Conservation (phyloP, 2,888 invertebrate genomes). For the Achlya flavicornis region DNA sequence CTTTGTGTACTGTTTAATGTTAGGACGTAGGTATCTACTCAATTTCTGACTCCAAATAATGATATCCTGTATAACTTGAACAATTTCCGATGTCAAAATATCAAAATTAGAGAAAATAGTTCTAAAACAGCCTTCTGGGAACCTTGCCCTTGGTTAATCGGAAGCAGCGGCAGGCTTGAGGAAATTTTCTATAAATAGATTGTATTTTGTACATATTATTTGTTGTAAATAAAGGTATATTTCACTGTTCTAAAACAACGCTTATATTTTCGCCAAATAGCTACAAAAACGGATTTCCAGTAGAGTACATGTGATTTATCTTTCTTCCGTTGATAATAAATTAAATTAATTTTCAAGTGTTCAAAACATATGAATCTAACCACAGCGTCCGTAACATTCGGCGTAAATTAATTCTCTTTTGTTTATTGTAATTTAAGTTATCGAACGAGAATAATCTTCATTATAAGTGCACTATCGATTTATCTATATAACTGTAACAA, state of each 20-base stretch:
- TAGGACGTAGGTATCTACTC: neutral
- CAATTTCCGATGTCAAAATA: no score
- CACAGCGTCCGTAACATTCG: neutral
- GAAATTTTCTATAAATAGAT: no score
- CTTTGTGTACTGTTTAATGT: neutral
- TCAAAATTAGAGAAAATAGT: no score
- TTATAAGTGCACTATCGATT: no score
- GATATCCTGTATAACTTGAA: no score
- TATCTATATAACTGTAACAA: no score
- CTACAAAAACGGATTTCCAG: neutral
- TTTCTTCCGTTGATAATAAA: neutral
- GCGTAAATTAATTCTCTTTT: neutral
- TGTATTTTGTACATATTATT: no score
- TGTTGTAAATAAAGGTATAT: no score
- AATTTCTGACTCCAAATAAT: neutral
- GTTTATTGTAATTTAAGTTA: neutral
- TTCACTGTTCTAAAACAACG: no score
- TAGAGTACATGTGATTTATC: neutral
- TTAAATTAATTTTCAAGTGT: neutral
- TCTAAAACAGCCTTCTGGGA: no score
- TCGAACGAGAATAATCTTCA: neutral
- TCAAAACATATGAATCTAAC: conserved; percentile 4
- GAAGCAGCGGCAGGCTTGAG: no score
- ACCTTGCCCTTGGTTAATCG: no score
- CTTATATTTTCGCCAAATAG: neutral